Percentiles rank a stretch among this genome's conserved stretches.
phyloP scores from a whole-genome alignment of 2,888 invertebrate species.

The Clanis bilineata region DNA sequence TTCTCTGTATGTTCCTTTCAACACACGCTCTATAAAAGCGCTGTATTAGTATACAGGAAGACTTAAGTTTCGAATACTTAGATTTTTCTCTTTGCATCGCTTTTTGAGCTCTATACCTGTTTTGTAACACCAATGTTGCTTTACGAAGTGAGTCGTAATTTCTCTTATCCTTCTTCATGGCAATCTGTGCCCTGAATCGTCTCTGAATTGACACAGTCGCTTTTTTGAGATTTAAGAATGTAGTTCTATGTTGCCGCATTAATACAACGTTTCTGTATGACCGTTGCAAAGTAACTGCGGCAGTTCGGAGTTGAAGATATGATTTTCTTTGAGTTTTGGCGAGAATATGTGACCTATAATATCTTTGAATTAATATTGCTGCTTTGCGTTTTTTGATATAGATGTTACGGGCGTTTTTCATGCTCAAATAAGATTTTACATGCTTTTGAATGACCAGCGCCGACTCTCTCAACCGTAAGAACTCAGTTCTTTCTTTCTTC shows the following conservation, averaged over 20 bases:
- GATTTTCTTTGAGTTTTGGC: constrained; percentile 36
- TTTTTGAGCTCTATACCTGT: constrained; percentile 58
- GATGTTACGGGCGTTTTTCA: constrained; percentile 42
- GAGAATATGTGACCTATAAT: constrained; percentile 40
- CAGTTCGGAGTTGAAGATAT: constrained; percentile 36
- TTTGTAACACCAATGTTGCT: constrained; percentile 63
- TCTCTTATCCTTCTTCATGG: constrained; percentile 45
- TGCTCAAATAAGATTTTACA: constrained; percentile 60
- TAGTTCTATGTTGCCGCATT: constrained; percentile 53
- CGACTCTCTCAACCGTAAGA: constrained; percentile 54
- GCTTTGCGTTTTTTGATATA: constrained; percentile 48
- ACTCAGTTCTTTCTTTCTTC: constrained; percentile 57
- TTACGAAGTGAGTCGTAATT: constrained; percentile 46
- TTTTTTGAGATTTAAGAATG: constrained; percentile 36
- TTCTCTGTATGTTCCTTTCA: constrained; percentile 46
- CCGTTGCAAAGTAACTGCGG: constrained; percentile 54
- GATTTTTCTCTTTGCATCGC: constrained; percentile 53
- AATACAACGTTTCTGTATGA: constrained; percentile 61
- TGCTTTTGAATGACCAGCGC: constrained; percentile 72
- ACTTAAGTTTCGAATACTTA: constrained; percentile 46
- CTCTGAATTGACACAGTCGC: constrained; percentile 55
- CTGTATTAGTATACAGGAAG: constrained; percentile 61
- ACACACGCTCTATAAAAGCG: constrained; percentile 57
- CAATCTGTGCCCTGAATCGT: constrained; percentile 54
- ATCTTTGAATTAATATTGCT: constrained; percentile 37